Evolutionary conservation across 2,797 vertebrate species (phyloP), one percentile per base, ranked within the genome.

Genomic region (Etheostoma nigrum): DNA sequence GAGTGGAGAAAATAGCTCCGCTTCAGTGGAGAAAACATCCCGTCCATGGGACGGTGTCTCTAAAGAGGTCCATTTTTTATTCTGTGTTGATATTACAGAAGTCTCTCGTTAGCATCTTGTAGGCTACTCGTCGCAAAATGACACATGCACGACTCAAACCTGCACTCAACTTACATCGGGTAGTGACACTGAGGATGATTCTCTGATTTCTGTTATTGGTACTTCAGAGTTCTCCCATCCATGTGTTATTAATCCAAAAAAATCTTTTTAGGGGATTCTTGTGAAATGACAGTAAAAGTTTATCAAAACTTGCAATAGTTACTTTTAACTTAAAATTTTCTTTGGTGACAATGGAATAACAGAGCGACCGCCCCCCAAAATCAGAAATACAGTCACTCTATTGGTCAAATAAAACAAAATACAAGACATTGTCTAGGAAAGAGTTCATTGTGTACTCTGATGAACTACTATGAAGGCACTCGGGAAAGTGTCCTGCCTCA

Each of bases 201-300:
- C 67, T 81, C 63, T 79, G 62, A 89, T 84, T 79, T 72, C 71
- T 73, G 61, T 87, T 83, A 87, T 82, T 81, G 79, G 64, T 78
- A 18, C 51, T 78, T 76, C 12, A 27, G 30, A 79, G 57, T 1
- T 9, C 42, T 67, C 25, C 51, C 61, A 61, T 55, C 58, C 72
- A 30, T 57, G 67, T 48, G 33, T 73, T 60, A 47, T 16, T 45
- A 23, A 16, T 44, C 6, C 12, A 21, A 67, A 73, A 58, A 25
- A 12, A 75, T 27, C 25, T 67, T 67, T 66, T 63, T 14, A 25
- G 13, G n/a, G 19, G 42, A 47, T 78, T 76, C 36, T 44, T 61
- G 51, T 75, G 42, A 71, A 62, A 19, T 47, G 42, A 18, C 30
- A 64, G 44, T 19, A 40, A 9, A 25, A 72, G 64, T 74, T 72